Conservation (phyloP, 2,888 invertebrate species). For the Carpatolechia fugitivella region DNA sequence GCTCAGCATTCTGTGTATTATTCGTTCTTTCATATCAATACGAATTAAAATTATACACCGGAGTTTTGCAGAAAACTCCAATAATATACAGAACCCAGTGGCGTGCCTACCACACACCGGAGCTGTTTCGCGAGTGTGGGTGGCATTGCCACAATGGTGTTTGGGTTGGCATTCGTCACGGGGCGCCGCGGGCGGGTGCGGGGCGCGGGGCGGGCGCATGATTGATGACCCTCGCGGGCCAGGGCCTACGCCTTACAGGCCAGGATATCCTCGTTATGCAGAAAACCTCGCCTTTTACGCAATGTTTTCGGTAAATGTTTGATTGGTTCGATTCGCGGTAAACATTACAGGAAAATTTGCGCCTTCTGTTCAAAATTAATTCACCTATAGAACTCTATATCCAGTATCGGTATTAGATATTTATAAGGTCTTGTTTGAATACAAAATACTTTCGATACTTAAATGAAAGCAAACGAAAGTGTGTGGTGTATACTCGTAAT, state of each 20-base stretch:
- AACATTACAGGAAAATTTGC: not conserved
- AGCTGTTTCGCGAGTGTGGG: slow-evolving; percentile 44
- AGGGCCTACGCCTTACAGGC: slow-evolving; percentile 13
- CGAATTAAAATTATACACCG: too few species aligned
- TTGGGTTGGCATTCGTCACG: slow-evolving; percentile 76
- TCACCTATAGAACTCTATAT: too few species aligned
- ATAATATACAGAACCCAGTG: not conserved
- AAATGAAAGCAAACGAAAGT: too few species aligned
- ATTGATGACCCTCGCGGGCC: slow-evolving; percentile 57
- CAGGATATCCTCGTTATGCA: slow-evolving; percentile 20
- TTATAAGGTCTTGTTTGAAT: not conserved
- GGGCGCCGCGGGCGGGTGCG: slow-evolving; percentile 50
- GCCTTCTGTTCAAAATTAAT: too few species aligned
- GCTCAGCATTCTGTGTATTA: too few species aligned
- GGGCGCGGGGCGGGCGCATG: slow-evolving; percentile 39
- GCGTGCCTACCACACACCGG: not conserved
- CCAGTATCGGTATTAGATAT: too few species aligned
- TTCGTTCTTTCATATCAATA: too few species aligned
- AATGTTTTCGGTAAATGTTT: not conserved
- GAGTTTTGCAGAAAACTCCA: too few species aligned
- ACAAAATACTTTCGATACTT: not conserved
- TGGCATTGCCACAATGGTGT: slow-evolving; percentile 73
- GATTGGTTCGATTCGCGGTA: too few species aligned
- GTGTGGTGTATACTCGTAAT: too few species aligned
- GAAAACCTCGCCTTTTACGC: slow-evolving; percentile 7